These are phyloP conservation scores for Physocephala rufipes DNA, from an alignment of 2,888 invertebrate genomes.

Conservation along the genomic window DNA sequence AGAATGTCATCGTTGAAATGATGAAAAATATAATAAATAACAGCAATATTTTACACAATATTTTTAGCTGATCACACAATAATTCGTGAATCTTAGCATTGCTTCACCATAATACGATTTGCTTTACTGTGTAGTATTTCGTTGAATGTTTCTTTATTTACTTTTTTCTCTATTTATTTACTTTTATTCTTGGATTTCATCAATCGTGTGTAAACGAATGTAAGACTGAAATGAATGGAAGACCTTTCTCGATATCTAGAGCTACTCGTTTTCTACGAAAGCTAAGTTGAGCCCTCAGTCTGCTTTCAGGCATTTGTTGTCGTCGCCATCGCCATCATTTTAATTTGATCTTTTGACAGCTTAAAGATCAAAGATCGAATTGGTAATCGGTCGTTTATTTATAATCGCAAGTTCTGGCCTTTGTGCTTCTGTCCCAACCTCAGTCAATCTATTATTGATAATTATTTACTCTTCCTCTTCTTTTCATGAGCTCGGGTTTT, in stretches of 20 bases:
- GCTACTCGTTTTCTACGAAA: neutral
- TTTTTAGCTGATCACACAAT: conserved; percentile 10
- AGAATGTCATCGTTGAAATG: conserved; percentile 1
- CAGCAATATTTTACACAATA: neutral
- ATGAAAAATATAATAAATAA: neutral
- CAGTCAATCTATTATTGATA: too few species aligned
- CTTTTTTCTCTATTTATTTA: conserved; percentile 5
- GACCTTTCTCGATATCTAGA: neutral
- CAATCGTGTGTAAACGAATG: neutral
- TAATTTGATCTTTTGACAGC: conserved; percentile 59
- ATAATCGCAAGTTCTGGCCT: neutral
- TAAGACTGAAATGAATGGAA: neutral
- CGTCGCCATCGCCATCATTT: conserved; percentile 35
- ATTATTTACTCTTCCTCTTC: too few species aligned
- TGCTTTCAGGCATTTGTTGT: too few species aligned
- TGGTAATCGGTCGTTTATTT: conserved; percentile 49
- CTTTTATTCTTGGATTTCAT: conserved; percentile 5
- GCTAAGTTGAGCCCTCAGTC: conserved; percentile 1
- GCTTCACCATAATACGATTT: neutral
- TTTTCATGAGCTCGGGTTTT: too few species aligned
- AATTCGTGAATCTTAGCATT: neutral
- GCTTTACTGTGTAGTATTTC: neutral
- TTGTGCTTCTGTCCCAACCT: too few species aligned
- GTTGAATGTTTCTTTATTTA: neutral
- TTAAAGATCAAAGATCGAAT: conserved; percentile 59